Evolutionary conservation across 2,888 invertebrate genomes (phyloP), one percentile per base, ranked within the genome.

Genomic region (Drosophila helvetica): DNA sequence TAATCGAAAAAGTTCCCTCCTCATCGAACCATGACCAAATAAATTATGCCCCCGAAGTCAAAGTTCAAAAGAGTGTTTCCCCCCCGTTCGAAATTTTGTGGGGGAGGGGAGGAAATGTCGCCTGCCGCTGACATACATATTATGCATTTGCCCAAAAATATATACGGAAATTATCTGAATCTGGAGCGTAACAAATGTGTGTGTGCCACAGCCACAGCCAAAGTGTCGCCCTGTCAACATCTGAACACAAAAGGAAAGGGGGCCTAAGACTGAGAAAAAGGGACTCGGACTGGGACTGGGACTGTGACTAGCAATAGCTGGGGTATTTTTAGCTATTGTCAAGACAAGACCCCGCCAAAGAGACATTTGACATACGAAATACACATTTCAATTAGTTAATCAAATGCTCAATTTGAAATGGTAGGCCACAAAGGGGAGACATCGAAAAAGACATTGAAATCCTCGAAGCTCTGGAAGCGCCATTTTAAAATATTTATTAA

Each of bases 311-410:
- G 33, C 38, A 51, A 58, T 77, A 30, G 38, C 43, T 54, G 68
- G 68, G 7, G 7, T 74, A 83, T 86, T 71, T 88, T 83, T 76
- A 86, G 84, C 80, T 83, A 47, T 67, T 68, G 87, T 79, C 81
- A 83, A 78, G 33, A 7, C 2, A n/a, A 15, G 38, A 38, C 72
- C 72, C 70, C 56, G n/a, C 45, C 22, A 22, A 43, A 27, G 22
- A 82, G 78, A 74, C 83, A 74, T 88, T 88, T 86, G 86, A 88
- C 82, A 83, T 82, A 56, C 56, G 46, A 72, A 64, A 70, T 55
- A 61, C 27, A 67, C 70, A 74, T 86, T 83, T 88, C 76, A 88
- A 88, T 88, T 88, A 88, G 86, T 83, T 80, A 67, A 67, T 66
- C 69, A 57, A 68, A 71, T 43, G 75, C 64, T 62, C 73, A 56